Conservation (phyloP, 2,888 invertebrate species). For the Lumbricus terrestris region DNA sequence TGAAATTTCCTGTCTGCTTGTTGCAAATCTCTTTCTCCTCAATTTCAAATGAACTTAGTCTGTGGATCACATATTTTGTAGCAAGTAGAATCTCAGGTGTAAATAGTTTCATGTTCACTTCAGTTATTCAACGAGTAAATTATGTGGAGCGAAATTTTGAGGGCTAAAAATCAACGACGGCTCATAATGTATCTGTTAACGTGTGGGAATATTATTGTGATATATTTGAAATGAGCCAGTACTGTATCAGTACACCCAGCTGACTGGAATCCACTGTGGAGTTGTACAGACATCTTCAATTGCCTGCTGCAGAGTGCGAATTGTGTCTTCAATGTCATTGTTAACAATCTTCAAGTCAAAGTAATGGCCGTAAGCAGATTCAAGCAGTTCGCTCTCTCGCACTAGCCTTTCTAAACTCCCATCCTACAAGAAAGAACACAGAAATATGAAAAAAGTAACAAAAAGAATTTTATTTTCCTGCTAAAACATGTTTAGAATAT, state of each 20-base stretch:
- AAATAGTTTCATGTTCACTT: not conserved
- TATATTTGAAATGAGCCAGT: not conserved
- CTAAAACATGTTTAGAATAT: not conserved
- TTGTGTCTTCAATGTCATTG: constrained; percentile 98
- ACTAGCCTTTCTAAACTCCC: constrained; percentile 93
- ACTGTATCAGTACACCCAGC: constrained; percentile 79
- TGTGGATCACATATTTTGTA: not conserved
- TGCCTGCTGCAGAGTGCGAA: constrained; percentile 84
- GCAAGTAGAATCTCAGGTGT: not conserved
- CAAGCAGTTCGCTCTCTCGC: constrained; percentile 92
- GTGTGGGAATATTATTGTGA: not conserved
- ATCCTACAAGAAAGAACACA: constrained; percentile 70
- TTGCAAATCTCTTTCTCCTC: not conserved
- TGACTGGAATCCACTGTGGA: constrained; percentile 95
- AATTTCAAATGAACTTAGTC: not conserved
- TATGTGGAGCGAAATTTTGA: not conserved
- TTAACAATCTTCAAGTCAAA: constrained; percentile 97
- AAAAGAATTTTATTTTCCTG: not conserved
- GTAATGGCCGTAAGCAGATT: constrained; percentile 96
- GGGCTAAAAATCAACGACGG: not conserved
- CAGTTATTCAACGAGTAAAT: not conserved
- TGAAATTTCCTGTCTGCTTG: not conserved
- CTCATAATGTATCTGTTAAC: not conserved
- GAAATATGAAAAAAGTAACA: not conserved
- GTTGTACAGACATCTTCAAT: constrained; percentile 77